Conservation (phyloP, 35 echinoderm and acorn worm species). For the Stichopus chloronotus region DNA sequence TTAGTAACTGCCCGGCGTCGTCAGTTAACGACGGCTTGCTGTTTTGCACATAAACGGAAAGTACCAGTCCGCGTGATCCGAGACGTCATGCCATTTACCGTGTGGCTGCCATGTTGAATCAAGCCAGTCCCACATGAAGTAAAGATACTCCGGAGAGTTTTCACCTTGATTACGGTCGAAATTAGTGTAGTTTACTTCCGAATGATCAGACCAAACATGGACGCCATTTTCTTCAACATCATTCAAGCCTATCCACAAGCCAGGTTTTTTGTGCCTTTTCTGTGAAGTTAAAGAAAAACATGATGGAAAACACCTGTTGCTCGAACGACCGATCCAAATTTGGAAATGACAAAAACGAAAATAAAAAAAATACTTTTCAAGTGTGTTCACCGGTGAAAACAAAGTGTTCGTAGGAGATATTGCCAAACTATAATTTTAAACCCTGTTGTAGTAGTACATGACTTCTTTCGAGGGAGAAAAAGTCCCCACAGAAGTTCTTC, state of each 20-base stretch:
- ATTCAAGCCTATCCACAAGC: slow-evolving; percentile 51
- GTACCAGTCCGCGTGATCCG: not conserved
- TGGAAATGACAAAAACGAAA: too few species aligned
- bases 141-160: not conserved
- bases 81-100: slow-evolving; percentile 42
- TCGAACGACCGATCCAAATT: too few species aligned
- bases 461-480: too few species aligned
- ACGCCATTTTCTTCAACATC: slow-evolving; percentile 5
- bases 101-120: not conserved
- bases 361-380: too few species aligned
- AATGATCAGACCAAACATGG: slow-evolving; percentile 18
- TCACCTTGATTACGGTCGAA: not conserved
- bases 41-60: slow-evolving; percentile 46
- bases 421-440: too few species aligned
- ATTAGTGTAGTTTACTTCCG: not conserved
- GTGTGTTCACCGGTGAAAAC: too few species aligned
- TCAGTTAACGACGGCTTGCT: not conserved
- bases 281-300: not conserved
- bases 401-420: too few species aligned
- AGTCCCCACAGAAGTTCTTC: too few species aligned
- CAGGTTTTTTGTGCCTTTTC: slow-evolving; percentile 2
- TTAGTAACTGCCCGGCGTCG: too few species aligned
- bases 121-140: slow-evolving; percentile 5
- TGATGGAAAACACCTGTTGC: too few species aligned
- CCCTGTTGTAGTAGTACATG: too few species aligned